These are phyloP conservation scores for Temnothorax longispinosus DNA, from an alignment of 1,140 invertebrate genomes.

Conservation along the genomic window DNA sequence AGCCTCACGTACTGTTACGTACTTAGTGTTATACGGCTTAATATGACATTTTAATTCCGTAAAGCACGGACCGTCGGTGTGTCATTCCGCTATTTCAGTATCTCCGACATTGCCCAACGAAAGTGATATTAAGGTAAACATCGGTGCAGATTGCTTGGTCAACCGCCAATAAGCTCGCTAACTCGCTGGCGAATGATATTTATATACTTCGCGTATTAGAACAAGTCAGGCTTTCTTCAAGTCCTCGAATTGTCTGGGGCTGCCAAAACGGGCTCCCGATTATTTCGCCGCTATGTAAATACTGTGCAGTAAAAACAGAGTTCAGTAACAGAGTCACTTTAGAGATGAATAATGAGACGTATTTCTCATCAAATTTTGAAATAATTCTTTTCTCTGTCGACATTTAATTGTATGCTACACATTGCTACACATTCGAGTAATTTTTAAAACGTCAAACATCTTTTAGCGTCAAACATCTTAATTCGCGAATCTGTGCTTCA, in stretches of 20 bases:
- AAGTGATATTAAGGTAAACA: conserved; percentile 54
- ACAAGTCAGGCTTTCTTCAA: conserved; percentile 42
- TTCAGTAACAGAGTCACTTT: neutral
- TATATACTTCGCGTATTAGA: conserved; percentile 44
- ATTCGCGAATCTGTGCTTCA: neutral
- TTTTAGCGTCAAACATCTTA: neutral
- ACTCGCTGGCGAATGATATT: conserved; percentile 55
- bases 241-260: conserved; percentile 11
- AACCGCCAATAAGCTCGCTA: conserved; percentile 68
- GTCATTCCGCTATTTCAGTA: conserved; percentile 41
- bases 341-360: neutral
- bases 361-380: neutral
- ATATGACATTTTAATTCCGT: neutral
- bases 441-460: neutral
- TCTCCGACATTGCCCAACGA: conserved; percentile 7
- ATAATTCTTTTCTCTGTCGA: conserved; percentile 1
- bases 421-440: neutral
- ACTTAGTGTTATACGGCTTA: neutral
- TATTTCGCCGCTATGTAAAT: conserved; percentile 19
- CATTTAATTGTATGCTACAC: neutral
- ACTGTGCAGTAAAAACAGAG: neutral
- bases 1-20: neutral
- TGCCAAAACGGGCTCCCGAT: conserved; percentile 42
- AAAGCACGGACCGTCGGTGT: neutral
- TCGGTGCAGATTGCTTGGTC: conserved; percentile 73